These are phyloP conservation scores for Osmerus mordax DNA, from an alignment of 2,113 vertebrate genomes.

Conservation along the genomic window DNA sequence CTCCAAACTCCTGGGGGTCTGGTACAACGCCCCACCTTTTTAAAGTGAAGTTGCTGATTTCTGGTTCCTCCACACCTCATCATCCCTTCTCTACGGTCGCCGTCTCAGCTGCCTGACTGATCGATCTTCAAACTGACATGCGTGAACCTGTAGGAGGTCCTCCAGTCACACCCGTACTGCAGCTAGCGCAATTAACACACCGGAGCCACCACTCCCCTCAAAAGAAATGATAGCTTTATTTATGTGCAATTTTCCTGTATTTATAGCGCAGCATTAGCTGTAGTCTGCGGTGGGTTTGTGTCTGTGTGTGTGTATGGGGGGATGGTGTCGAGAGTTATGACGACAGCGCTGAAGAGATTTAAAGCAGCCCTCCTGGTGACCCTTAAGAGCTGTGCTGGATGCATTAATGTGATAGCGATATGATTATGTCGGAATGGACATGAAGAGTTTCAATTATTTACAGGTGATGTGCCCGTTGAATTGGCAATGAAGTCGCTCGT, in stretches of 20 bases:
- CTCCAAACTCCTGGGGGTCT: slow-evolving; percentile 24
- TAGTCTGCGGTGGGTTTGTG: not conserved
- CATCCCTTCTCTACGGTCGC: too few species aligned
- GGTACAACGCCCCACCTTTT: slow-evolving; percentile 32
- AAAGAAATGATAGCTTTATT: not conserved
- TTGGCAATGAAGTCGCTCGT: slow-evolving; percentile 69
- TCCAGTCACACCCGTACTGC: not conserved
- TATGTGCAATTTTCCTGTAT: slow-evolving; percentile 25
- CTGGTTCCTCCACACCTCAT: slow-evolving; percentile 9
- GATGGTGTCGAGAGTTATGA: slow-evolving; percentile 48
- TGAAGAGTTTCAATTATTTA: slow-evolving; percentile 77
- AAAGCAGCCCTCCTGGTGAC: slow-evolving; percentile 55
- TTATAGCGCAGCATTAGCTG: not conserved
- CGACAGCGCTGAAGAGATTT: slow-evolving; percentile 57
- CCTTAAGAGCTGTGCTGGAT: slow-evolving; percentile 49
- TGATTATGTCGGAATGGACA: slow-evolving; percentile 73
- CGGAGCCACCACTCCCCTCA: too few species aligned
- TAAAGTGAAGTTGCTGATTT: slow-evolving; percentile 33
- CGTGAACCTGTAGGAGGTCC: not conserved
- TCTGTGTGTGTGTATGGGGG: slow-evolving; percentile 3
- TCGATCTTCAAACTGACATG: not conserved
- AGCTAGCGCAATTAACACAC: too few species aligned
- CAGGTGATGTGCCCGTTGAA: slow-evolving; percentile 73
- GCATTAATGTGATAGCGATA: slow-evolving; percentile 69
- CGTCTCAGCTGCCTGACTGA: too few species aligned